Base-by-base conservation (phyloP, 2,113 vertebrate species). In the Calyptommatus sinebrachiatus region DNA sequence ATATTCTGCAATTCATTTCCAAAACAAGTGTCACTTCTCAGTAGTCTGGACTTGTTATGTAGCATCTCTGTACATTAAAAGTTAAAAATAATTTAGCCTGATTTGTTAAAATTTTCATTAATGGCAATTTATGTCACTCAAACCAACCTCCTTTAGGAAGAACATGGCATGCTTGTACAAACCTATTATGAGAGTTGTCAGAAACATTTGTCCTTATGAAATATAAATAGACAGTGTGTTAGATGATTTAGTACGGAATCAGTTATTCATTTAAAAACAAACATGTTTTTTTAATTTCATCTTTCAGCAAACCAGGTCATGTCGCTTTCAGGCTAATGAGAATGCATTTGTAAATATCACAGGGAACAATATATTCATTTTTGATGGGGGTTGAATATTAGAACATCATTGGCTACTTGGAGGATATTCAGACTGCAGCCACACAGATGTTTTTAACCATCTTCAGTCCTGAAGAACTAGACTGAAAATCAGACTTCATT, bases 201-300 rank as follows among this genome's bases (percentile, higher is more conserved):
- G 94, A 96, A 97, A 97, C 95, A 95, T 95, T 96, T 97, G 95
- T 97, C 97, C 95, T 97, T 96, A 97, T 97, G 92, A 95, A 97
- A 96, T 96, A 96, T 97, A 93, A 95, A 97, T 97, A 92, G 94
- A 92, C 91, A 88, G 81, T 81, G 92, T 92, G 94, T 95, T 94
- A 93, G 93, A 85, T 93, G 91, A 93, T 90, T 87, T 93, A 93
- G 91, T 91, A 90, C 89, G 93, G 92, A 94, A 96, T 95, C 93
- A 91, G 92, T 95, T 95, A 95, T 95, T 94, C 92, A 82, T 89
- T 93, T 94, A 93, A 91, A 92, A 95, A 90, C 88, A 91, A 92
- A 92, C 87, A 89, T 92, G 87, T 86, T 88, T 93, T 84, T 92
- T 89, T 88, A 86, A 86, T 90, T 89, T 89, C 84, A 85, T 87